Base-by-base conservation (phyloP, 2,797 vertebrate species). In the Sebastiscus tertius region DNA sequence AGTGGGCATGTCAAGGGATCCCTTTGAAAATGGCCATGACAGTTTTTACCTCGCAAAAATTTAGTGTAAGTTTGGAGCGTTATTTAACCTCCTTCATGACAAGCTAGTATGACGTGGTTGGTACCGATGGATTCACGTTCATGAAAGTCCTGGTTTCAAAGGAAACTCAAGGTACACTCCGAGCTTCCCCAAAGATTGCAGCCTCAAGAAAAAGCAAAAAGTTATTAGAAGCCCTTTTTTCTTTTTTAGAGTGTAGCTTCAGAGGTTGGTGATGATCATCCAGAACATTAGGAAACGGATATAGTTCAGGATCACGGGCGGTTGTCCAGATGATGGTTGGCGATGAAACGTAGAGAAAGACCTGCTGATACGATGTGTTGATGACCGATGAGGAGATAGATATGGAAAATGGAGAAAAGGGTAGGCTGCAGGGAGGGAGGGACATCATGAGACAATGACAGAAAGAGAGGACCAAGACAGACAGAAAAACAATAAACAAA, bases 301-400 rank as follows among this genome's bases (percentile, higher is more conserved):
- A 79, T 4, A 72, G 39, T 71, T n/a, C 27, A 13, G 56, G 83
- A 55, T 73, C 5, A 66, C 2, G 6, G 24, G 24, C 26, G 26
- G 55, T 39, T 75, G 34, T 58, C 1, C 42, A n/a, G 79, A 55
- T 87, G 81, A 79, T 34, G 46, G 63, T 80, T 31, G 86, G 22
- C 0, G 34, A 63, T 80, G 88, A 84, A 42, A 72, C 36, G 13
- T 63, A 64, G 73, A 88, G 90, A 92, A 92, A 92, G 92, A 93
- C 89, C 89, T 36, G 81, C 77, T 87, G 85, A 86, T 82, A 22
- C 18, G 31, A 75, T 49, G 62, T 31, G 62, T 71, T 73, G 31
- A 34, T 31, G 79, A 68, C 13, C 26, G 4, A 55, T 59, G 60
- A 67, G 6, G 31, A 76, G 62, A 75, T 2, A 59, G 64, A 78